phyloP scores from a whole-genome alignment of 2,797 vertebrate species.

The Tympanoctomys barrerae region DNA sequence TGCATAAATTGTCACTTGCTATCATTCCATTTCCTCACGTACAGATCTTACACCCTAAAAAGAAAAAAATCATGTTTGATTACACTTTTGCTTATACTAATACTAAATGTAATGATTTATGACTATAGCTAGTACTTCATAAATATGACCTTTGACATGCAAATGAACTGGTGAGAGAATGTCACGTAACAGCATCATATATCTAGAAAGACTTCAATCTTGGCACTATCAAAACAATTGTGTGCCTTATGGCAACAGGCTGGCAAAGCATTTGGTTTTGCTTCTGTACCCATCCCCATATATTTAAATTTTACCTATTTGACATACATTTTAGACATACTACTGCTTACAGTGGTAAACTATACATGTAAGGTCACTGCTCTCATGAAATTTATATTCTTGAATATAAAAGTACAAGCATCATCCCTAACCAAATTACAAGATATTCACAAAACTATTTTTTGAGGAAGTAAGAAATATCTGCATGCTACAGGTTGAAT shows the following conservation, averaged over 20 bases:
- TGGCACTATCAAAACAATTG: background rate
- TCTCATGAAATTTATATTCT: background rate
- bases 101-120: background rate
- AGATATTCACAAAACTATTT: background rate
- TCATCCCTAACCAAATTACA: background rate
- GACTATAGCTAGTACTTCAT: background rate
- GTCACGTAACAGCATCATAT: background rate
- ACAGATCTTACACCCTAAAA: background rate
- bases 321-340: constrained; percentile 35
- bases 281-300: background rate
- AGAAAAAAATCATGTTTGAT: background rate
- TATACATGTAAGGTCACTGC: background rate
- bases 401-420: background rate
- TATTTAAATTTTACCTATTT: constrained; percentile 25
- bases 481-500: background rate
- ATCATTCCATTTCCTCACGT: background rate
- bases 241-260: background rate
- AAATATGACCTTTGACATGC: background rate
- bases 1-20: background rate
- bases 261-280: background rate
- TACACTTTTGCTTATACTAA: background rate
- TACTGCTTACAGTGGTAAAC: background rate
- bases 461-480: background rate
- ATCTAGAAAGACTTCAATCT: background rate
- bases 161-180: background rate